These are phyloP conservation scores for Eledona agricola DNA, from an alignment of 2,888 invertebrate genomes.

Conservation along the genomic window DNA sequence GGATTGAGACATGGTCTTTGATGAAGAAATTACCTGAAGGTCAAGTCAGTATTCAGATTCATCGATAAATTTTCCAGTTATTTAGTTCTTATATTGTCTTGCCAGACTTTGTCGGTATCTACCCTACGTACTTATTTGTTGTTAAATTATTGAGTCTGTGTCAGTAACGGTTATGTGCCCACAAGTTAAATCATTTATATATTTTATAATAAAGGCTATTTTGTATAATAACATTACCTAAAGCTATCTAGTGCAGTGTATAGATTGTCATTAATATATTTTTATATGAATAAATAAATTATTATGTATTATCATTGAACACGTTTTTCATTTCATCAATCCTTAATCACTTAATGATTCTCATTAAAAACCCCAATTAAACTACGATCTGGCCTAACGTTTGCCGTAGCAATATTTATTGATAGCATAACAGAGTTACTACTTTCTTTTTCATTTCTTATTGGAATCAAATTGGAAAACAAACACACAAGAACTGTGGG, in stretches of 20 bases:
- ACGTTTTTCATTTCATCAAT: no score
- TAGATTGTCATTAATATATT: constrained; percentile 36
- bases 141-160: constrained; percentile 31
- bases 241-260: constrained; percentile 31
- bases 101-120: constrained; percentile 27
- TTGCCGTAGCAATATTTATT: no score
- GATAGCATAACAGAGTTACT: no score
- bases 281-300: constrained; percentile 22
- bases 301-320: no score
- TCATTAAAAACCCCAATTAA: no score
- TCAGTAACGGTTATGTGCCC: constrained; percentile 24
- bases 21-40: constrained; percentile 91
- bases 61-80: constrained; percentile 40
- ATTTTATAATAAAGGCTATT: constrained; percentile 36
- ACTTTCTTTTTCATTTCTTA: no score
- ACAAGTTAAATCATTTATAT: constrained; percentile 37
- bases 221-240: constrained; percentile 33
- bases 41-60: constrained; percentile 59
- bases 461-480: no score
- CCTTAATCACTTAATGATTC: no score
- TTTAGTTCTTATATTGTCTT: constrained; percentile 32
- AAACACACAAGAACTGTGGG: no score
- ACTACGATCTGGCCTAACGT: no score
- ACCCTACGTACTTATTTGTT: constrained; percentile 33
- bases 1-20: constrained; percentile 93